These are phyloP conservation scores for Helogale parvula DNA, from an alignment of 2,113 vertebrate genomes.

Conservation along the genomic window DNA sequence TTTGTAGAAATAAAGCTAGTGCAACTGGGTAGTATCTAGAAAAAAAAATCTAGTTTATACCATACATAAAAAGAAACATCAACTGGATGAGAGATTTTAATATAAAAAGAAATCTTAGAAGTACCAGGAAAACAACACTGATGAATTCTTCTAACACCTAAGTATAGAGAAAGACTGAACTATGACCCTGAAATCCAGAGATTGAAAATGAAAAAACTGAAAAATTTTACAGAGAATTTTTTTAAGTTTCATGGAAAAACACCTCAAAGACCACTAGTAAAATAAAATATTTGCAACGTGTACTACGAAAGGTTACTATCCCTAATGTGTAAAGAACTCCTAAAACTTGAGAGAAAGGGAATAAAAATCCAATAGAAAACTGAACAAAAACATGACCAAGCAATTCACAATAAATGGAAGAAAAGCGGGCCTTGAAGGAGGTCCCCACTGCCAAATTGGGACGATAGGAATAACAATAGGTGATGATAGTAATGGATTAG, in stretches of 20 bases:
- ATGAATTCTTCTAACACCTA: neutral
- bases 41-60: neutral
- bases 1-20: neutral
- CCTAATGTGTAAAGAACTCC: too few species aligned
- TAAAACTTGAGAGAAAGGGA: too few species aligned
- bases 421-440: neutral
- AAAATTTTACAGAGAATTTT: neutral
- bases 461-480: neutral
- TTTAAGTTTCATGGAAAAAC: neutral
- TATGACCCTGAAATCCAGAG: neutral
- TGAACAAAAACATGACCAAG: neutral
- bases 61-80: neutral
- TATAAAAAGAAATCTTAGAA: neutral
- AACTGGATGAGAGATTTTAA: neutral
- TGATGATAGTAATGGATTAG: neutral
- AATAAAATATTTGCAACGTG: neutral
- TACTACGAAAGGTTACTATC: too few species aligned
- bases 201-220: neutral
- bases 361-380: neutral
- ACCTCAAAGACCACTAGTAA: neutral
- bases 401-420: neutral
- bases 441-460: neutral
- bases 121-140: neutral
- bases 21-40: neutral
- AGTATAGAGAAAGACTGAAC: neutral